Conservation (phyloP, 1,140 invertebrate genomes). For the Drosophila pruinosa region DNA sequence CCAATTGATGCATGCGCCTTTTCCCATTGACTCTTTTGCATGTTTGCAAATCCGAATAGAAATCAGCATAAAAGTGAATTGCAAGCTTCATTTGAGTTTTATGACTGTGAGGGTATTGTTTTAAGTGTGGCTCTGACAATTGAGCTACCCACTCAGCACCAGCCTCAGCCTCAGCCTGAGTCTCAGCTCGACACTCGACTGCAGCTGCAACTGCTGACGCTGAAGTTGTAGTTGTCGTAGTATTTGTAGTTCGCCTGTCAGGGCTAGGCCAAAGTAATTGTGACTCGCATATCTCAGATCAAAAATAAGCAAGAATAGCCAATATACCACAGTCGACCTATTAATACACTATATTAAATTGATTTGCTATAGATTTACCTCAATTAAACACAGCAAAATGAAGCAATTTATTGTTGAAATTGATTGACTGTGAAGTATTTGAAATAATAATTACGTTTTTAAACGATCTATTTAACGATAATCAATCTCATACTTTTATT, state of each 20-base stretch:
- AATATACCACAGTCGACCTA: background rate
- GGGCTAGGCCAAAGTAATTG: conserved; percentile 69
- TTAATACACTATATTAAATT: background rate
- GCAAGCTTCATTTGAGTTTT: conserved; percentile 50
- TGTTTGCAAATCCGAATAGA: conserved; percentile 48
- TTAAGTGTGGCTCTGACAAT: conserved; percentile 35
- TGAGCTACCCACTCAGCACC: conserved; percentile 41
- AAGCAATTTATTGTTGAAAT: background rate
- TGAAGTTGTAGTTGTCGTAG: conserved; percentile 25
- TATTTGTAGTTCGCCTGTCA: conserved; percentile 34
- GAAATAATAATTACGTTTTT: background rate
- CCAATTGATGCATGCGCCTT: conserved; percentile 68
- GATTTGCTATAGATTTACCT: background rate
- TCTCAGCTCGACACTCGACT: conserved; percentile 36
- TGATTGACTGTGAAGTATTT: background rate
- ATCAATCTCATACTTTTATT: background rate
- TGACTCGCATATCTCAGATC: conserved; percentile 33
- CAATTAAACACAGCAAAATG: background rate
- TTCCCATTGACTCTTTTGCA: conserved; percentile 33
- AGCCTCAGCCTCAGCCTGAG: too few relatives aligned
- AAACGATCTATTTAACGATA: background rate
- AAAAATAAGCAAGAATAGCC: background rate
- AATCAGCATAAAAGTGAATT: conserved; percentile 73
- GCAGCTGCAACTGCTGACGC: conserved; percentile 43
- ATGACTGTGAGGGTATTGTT: conserved; percentile 11